Evolutionary conservation across 2,888 invertebrate species (phyloP), one percentile per base, ranked within the genome.

Genomic region (Archips crataeganus): DNA sequence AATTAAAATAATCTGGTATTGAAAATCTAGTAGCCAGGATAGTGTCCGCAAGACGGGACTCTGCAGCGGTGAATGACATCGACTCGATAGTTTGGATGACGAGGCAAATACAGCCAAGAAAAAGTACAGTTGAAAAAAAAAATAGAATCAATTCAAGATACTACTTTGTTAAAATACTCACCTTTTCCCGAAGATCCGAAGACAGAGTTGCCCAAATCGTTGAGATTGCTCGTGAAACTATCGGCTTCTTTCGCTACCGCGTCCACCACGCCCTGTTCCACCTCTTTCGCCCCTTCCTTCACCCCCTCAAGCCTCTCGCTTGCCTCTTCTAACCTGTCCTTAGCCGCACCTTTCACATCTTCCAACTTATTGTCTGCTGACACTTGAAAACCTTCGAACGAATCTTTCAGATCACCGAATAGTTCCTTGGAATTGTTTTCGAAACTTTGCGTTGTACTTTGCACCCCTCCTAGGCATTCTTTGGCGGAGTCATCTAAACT

Each of bases 101-200:
- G 5, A 39, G 1, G 5, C 39, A 39, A 6, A 3, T 6, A 39
- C 4, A 39, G 39, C 39, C 5, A 39, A 36, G 1, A 3, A 39
- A 4, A 39, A 4, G 39, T 5, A 39, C 39, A 39, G 39, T 39
- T 3, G 4, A 6, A 4, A 39, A 39, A 39, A 5, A 39, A 39
- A 39, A 5, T 39, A 39, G 4, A 39, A 1, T 39, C 39, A 39
- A 39, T 39, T 39, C 4, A 39, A 1, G 5, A 39, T 39, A 39
- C 6, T 39, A 39, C 5, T 39, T 39, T 54, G 15, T n/a, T 23
- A 54, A 32, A 57, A 57, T 10, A 57, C 77, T 77, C 77, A 94
- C 94, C 94, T 93, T 94, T 94, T 71, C 94, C 94, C 78, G 93
- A 92, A 82, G 90, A 88, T 79, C 94, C 93, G 80, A 93, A 93